These are phyloP conservation scores for Emys orbicularis DNA, from an alignment of 2,797 vertebrate species.

Conservation along the genomic window DNA sequence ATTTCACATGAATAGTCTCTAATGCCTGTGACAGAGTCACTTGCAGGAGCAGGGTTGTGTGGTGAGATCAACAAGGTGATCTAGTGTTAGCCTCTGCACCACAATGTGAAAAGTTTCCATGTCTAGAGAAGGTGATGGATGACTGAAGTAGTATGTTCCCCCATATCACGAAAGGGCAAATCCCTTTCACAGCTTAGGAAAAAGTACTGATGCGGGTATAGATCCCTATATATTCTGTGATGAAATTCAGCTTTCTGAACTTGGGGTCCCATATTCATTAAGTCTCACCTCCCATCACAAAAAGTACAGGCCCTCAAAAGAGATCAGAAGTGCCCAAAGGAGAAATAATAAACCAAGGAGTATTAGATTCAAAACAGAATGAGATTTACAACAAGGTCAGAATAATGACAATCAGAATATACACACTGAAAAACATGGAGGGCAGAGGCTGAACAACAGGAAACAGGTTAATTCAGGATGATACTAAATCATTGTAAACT, in stretches of 20 bases:
- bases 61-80: accelerated
- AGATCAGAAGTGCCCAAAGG: background rate
- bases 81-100: background rate
- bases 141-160: background rate
- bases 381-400: background rate
- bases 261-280: background rate
- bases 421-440: background rate
- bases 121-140: background rate
- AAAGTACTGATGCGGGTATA: background rate
- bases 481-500: background rate
- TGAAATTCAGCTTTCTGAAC: background rate
- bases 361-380: background rate
- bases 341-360: background rate
- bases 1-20: background rate
- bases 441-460: background rate
- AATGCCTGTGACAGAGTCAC: accelerated
- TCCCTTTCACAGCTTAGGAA: background rate
- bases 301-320: background rate
- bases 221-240: background rate
- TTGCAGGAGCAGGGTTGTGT: background rate
- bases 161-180: background rate
- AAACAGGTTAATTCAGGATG: background rate
- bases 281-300: background rate
- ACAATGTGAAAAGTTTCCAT: background rate
- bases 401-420: background rate